Evolutionary conservation across 2,888 invertebrate genomes (phyloP), one percentile per base, ranked within the genome.

Genomic region (Aplocera efformata): DNA sequence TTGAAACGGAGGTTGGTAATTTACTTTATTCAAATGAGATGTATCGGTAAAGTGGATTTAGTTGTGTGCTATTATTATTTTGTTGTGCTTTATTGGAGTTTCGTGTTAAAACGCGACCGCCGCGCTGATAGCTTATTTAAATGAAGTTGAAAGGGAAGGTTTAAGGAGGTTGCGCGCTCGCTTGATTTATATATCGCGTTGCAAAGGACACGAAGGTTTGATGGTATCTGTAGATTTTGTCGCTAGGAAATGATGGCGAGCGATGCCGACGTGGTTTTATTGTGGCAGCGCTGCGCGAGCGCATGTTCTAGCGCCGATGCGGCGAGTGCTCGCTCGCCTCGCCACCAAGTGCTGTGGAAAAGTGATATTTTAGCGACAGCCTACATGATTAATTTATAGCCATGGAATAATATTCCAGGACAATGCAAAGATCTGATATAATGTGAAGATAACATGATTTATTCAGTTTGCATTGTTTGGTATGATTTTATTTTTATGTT

Each of bases 301-400:
- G 49, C 75, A 54, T 81, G 80, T 79, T 72, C 74, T 72, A 71
- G 67, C 75, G 71, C 68, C 72, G 78, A 76, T 69, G 81, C 74
- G 73, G 75, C 57, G 57, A 68, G 71, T 72, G 67, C 60, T 59
- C 58, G 53, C 62, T 47, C 53, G 55, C 57, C 41, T 38, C 44
- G 42, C 48, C 52, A 42, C 46, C 38, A 33, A 65, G 67, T 73
- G 67, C 71, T 66, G 65, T 64, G 69, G 72, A 70, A 84, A 77
- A 72, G 76, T 81, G 70, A 83, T 82, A 85, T 81, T 84, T 85
- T 79, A 84, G 83, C 83, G 85, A 85, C 84, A 81, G 84, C 75
- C 68, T 79, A 86, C 86, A 85, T 86, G 86, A 85, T 86, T 86
- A 84, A 86, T 86, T 85, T 85, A 86, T 86, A 67, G 82, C 70